Evolutionary conservation across 2,888 invertebrate species (phyloP), one percentile per base, ranked within the genome.

Genomic region (Stenchaetothrips biformis): DNA sequence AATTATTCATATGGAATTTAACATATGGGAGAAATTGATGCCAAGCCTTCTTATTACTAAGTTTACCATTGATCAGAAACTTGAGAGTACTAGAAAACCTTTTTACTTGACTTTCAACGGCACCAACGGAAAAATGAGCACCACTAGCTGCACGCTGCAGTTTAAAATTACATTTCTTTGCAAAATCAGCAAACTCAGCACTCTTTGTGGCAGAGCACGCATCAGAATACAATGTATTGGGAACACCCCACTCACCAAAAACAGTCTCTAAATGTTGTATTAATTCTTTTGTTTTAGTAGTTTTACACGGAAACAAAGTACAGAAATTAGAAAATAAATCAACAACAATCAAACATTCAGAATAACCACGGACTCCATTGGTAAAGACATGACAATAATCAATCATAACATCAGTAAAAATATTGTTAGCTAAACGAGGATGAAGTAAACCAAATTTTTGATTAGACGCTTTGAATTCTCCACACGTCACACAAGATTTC

Each of bases 311-410:
- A 18, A 62, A 62, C 9, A 62, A 18, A 62, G 13, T 16, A 18
- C 62, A 62, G 18, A 16, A 18, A 18, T 62, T 62, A 16, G 62
- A 62, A 62, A 16, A 62, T 6, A 62, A 18, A 18, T 62, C 62
- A 13, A 6, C 6, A 8, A 62, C 18, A 8, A 62, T 13, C 18
- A 62, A 62, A 62, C 62, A 62, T 6, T 62, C 13, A 9, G 62
- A 13, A 18, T 16, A 62, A 13, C 18, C 18, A 62, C 13, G 18
- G 62, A 6, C 6, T 18, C 49, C 8, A 49, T 7, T 9, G 11
- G 62, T 62, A 62, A 62, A 62, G 18, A 62, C 62, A 62, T 62
- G 62, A 18, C 62, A 62, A 62, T 16, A 62, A 62, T 62, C 62
- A 16, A 62, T 18, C 62, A 62, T 62, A 6, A 62, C 18, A 18